Evolutionary conservation across 2,888 invertebrate genomes (phyloP), one percentile per base, ranked within the genome.

Genomic region (Dasypolia templi): DNA sequence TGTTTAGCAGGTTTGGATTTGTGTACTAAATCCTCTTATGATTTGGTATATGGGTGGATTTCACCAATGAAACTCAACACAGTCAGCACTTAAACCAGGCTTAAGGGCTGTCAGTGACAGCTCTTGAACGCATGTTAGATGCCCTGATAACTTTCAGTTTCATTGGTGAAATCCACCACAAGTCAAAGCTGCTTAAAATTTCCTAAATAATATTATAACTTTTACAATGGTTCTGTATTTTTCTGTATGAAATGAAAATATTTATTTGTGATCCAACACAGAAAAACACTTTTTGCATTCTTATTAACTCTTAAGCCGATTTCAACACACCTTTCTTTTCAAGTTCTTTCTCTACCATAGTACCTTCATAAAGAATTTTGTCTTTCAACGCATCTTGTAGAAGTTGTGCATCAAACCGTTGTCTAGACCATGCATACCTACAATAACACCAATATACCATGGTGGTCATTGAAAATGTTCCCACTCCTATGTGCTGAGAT

Each of bases 381-480:
- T 97, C 95, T 91, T 96, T 96, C 91, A 98, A 93, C 17, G 97
- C 97, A 75, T 97, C 96, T 88, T 97, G 97, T 61, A 98, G 84
- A 83, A 97, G 94, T 72, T 96, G 94, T 86, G 97, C 97, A 91
- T 97, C 97, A 93, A 98, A 97, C 82, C 97, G 97, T 69, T 96
- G 95, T 83, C 95, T 94, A 2, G 98, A 97, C 97, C 97, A 98
- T 66, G 97, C 95, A 91, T 97, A 98, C 86, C 98, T 96, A 92
- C 98, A 98, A 74, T 96, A 96, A 72, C 97, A 96, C 98, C 98
- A 98, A 91, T 97, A 98, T 0, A 95, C 87, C 81, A 98, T 84
- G 11, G 98, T 97, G 46, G 97, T 96, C 46, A 97, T 93, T 29
- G 97, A 94, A 91, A 97, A 98, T 44, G 97, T 93, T 35, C 97